phyloP scores from a whole-genome alignment of 2,888 invertebrate species.

The Latrodectus elegans region DNA sequence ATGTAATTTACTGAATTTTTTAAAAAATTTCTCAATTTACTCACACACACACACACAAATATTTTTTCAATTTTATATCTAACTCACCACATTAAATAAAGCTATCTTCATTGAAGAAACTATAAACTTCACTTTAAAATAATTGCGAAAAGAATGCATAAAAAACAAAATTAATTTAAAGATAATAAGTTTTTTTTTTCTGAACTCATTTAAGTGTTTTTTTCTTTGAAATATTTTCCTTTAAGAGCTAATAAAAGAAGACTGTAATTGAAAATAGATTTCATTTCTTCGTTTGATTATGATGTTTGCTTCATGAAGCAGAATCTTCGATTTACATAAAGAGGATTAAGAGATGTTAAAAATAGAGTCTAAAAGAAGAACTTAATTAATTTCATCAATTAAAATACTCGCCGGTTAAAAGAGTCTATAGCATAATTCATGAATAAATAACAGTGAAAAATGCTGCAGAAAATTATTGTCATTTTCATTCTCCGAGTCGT shows the following conservation, averaged over 20 bases:
- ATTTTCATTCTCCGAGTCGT: too few relatives aligned
- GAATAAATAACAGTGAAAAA: too few relatives aligned
- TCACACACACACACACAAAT: not conserved
- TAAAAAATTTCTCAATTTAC: not conserved
- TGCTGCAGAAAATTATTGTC: too few relatives aligned
- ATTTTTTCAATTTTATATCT: not conserved
- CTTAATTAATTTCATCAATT: not conserved
- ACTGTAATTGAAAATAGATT: not conserved
- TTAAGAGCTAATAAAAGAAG: not conserved
- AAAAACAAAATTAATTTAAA: not conserved
- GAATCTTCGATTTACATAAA: not conserved
- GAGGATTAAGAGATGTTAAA: not conserved
- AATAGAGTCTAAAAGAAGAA: not conserved
- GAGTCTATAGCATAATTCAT: not conserved
- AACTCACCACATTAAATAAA: not conserved
- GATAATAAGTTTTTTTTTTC: not conserved
- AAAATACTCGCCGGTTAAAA: not conserved
- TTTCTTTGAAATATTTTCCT: not conserved
- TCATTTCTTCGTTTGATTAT: not conserved
- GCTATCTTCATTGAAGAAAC: not conserved
- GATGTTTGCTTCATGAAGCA: not conserved
- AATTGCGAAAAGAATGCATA: not conserved
- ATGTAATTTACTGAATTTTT: not conserved
- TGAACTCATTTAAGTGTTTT: not conserved
- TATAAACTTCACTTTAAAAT: not conserved